phyloP scores from a whole-genome alignment of 2,888 invertebrate genomes.

The Hesperia comma region DNA sequence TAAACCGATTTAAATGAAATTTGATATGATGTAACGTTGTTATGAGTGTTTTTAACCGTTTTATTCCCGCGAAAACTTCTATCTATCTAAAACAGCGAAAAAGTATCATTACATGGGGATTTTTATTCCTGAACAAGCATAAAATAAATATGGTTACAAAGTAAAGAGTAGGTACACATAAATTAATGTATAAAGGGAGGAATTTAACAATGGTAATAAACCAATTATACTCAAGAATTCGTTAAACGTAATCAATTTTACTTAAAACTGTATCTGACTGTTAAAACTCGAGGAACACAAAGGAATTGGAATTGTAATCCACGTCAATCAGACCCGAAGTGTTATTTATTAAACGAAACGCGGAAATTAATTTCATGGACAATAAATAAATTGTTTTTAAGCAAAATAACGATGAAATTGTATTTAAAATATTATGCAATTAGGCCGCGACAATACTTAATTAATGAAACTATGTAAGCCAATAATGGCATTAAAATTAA shows the following conservation, averaged over 20 bases:
- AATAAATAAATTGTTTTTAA: slow-evolving; percentile 27
- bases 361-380: slow-evolving; percentile 24
- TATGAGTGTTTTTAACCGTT: too few species aligned
- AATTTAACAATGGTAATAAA: not conserved
- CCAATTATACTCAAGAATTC: not conserved
- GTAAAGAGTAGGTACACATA: not conserved
- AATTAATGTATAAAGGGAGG: not conserved
- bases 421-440: slow-evolving; percentile 33
- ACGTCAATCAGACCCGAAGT: slow-evolving; percentile 23
- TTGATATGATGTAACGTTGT: too few species aligned
- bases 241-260: slow-evolving; percentile 25
- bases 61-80: too few species aligned
- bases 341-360: slow-evolving; percentile 16
- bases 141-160: too few species aligned
- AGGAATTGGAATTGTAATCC: slow-evolving; percentile 26
- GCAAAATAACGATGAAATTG: slow-evolving; percentile 28
- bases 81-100: too few species aligned
- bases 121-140: too few species aligned
- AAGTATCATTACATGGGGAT: too few species aligned
- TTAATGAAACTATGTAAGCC: slow-evolving; percentile 30
- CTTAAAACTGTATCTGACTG: slow-evolving; percentile 19
- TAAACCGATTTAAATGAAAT: too few species aligned
- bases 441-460: slow-evolving; percentile 23
- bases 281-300: slow-evolving; percentile 27
- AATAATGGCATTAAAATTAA: slow-evolving; percentile 18